Base-by-base conservation (phyloP, 2,113 vertebrate species). In the Rhabdomys dilectus region DNA sequence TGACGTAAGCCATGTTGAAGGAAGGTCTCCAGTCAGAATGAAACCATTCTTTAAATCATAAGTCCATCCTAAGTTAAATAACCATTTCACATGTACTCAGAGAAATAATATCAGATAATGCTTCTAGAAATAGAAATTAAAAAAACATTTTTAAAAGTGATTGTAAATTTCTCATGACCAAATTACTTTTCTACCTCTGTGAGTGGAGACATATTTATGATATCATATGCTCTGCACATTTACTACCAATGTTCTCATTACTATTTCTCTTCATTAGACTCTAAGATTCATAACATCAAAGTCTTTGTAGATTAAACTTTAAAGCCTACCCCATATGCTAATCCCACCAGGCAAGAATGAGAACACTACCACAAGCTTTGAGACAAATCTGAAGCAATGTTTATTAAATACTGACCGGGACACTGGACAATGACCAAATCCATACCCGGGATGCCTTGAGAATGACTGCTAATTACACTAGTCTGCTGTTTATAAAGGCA, bases 261-360 rank as follows among this genome's bases (percentile, higher is more conserved):
- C 77, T 34, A 53, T 75, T 73, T 10, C 88, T 82, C 29, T 88
- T 96, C 39, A 22, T 77, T 81, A 81, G 53, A 58, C 26, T 82
- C 0, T 91, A 86, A 77, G 17, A 12, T 87, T 82, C 51, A 51
- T n/a, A 39, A 1, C 13, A 24, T 76, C 77, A 36, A 87, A 29
- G 11, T 87, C 82, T 13, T 95, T 84, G 42, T 39, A 84, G 70
- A 48, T 82, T 95, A 39, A 94, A 75, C 56, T 62, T 92, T 77
- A 92, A 84, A 56, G 31, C 21, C 4, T 36, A 19, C 1, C 36
- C 3, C 1, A 48, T 92, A 11, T 75, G 2, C 13, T 53, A 53
- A 77, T 77, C 3, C 12, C 11, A 29, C 11, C 39, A 76, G 73
- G 42, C 42, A 17, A 77, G 13, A 48, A 31, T 77, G 31, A 53